phyloP scores from a whole-genome alignment of 2,113 vertebrate species.

The Corythoichthys intestinalis region DNA sequence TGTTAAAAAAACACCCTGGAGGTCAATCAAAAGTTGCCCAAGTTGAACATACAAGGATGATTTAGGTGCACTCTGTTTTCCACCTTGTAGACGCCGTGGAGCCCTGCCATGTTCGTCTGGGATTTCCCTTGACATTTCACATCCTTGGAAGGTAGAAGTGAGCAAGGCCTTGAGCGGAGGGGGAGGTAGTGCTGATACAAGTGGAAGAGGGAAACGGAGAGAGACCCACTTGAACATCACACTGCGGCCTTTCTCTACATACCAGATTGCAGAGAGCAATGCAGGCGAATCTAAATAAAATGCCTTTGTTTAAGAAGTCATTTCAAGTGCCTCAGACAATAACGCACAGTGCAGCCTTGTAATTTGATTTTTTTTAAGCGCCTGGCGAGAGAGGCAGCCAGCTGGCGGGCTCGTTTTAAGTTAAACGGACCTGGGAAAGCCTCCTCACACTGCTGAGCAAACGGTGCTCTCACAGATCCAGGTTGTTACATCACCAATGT shows the following conservation, averaged over 20 bases:
- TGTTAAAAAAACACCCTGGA: not conserved
- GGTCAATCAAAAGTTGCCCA: not conserved
- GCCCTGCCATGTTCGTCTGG: not conserved
- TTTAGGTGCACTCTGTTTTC: not conserved
- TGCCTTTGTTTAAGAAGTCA: not conserved
- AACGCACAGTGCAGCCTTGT: not conserved
- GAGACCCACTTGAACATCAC: slow-evolving; percentile 9
- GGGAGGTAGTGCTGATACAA: not conserved
- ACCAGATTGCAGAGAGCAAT: slow-evolving; percentile 10
- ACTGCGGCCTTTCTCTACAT: not conserved
- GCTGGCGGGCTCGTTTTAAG: not conserved
- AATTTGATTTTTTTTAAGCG: not conserved
- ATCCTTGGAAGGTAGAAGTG: not conserved
- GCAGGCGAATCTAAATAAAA: slow-evolving; percentile 12
- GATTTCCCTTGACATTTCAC: not conserved
- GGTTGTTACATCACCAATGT: not conserved
- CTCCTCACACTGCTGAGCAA: not conserved
- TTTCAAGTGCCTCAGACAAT: slow-evolving; percentile 1
- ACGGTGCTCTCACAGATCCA: not conserved
- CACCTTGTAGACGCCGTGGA: not conserved
- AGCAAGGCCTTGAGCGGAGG: not conserved
- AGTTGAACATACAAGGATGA: not conserved
- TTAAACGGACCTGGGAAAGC: slow-evolving; percentile 2
- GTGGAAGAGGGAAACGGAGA: not conserved
- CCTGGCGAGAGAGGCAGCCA: not conserved